Conservation (phyloP, 2,888 invertebrate species). For the Isoperla grammatica region DNA sequence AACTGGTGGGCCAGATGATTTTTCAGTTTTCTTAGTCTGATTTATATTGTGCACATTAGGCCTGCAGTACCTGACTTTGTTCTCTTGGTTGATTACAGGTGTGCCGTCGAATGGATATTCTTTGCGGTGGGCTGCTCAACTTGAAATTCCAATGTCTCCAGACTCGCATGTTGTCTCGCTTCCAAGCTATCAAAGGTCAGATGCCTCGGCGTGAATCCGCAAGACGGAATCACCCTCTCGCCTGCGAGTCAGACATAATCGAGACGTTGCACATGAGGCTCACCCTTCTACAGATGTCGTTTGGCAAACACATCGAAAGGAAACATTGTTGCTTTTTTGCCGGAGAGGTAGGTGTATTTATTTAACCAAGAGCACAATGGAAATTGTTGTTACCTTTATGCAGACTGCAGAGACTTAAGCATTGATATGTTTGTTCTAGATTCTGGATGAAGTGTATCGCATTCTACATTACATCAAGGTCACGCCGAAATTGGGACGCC, state of each 20-base stretch:
- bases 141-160: slow-evolving; percentile 81
- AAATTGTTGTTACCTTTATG: neutral
- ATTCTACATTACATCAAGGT: slow-evolving; percentile 78
- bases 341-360: slow-evolving; percentile 64
- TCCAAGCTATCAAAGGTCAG: slow-evolving; percentile 82
- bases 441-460: slow-evolving; percentile 84
- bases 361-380: no score
- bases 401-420: neutral
- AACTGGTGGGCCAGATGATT: no score
- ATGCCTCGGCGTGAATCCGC: slow-evolving; percentile 91
- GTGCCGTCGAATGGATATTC: slow-evolving; percentile 70
- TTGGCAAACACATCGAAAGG: slow-evolving; percentile 90
- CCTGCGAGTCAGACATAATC: slow-evolving; percentile 88
- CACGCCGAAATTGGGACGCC: slow-evolving; percentile 74
- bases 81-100: slow-evolving; percentile 53
- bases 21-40: no score
- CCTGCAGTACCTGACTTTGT: no score
- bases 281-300: slow-evolving; percentile 87
- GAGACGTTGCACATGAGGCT: slow-evolving; percentile 90
- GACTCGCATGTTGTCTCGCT: slow-evolving; percentile 75
- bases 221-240: slow-evolving; percentile 80
- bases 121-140: slow-evolving; percentile 74
- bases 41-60: no score
- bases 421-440: slow-evolving; percentile 49
- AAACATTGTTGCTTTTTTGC: slow-evolving; percentile 93